A percentile compares a stretch with the other conserved stretches of the same genome.
Conservation (phyloP, 1,140 invertebrate genomes). For the Hyles vespertilio region DNA sequence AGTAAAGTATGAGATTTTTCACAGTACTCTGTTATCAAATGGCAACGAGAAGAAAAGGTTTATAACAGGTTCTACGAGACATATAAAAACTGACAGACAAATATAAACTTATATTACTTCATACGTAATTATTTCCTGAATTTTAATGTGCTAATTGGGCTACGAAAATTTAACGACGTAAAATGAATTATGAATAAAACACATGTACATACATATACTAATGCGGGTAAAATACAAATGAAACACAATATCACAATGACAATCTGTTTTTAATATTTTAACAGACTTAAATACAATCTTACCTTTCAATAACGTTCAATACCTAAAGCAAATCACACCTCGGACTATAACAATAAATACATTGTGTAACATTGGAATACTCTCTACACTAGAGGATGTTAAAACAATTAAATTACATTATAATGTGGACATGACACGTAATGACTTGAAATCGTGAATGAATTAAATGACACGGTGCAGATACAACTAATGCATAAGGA, state of each 20-base stretch:
- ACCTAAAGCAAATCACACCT: conserved; percentile 53
- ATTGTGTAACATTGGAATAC: conserved; percentile 58
- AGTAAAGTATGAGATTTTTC: too few species aligned
- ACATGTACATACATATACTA: too few species aligned
- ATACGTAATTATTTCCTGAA: too few species aligned
- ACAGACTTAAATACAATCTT: conserved; percentile 72
- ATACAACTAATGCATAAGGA: conserved; percentile 31
- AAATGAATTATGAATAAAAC: too few species aligned
- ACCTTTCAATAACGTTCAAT: conserved; percentile 49
- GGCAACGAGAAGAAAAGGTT: too few species aligned
- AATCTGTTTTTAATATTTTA: conserved; percentile 59
- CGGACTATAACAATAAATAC: conserved; percentile 64
- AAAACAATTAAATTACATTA: conserved; percentile 46
- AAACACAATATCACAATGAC: conserved; percentile 31
- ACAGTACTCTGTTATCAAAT: too few species aligned
- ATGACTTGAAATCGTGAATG: conserved; percentile 42
- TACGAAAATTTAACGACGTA: too few species aligned
- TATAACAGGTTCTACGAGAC: too few species aligned
- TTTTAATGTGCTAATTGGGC: too few species aligned
- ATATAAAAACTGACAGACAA: too few species aligned
- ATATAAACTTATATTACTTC: too few species aligned
- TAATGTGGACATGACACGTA: conserved; percentile 47
- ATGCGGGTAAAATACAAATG: conserved; percentile 9
- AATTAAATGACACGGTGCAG: conserved; percentile 35
- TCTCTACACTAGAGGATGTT: conserved; percentile 41